These are phyloP conservation scores for Acanthopleura granulata DNA, from an alignment of 2,888 invertebrate species.

Conservation along the genomic window DNA sequence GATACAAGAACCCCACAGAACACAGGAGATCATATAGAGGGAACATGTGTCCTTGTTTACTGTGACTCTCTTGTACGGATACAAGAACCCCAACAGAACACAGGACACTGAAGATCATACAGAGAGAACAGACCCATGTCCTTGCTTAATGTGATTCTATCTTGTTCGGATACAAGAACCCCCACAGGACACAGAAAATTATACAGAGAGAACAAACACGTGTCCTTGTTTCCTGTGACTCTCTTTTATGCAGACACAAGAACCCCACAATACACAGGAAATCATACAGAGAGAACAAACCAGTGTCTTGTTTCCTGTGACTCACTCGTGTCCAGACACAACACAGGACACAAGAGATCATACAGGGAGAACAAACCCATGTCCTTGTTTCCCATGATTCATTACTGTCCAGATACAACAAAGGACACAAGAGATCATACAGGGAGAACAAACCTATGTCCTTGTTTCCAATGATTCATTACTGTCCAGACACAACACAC, in stretches of 20 bases:
- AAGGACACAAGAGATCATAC: no score
- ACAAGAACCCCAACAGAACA: no score
- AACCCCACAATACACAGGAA: constrained; percentile 71
- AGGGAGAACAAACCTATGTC: constrained; percentile 49
- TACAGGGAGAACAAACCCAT: constrained; percentile 40
- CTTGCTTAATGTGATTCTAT: constrained; percentile 17
- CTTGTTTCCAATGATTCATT: constrained; percentile 65
- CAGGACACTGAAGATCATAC: no score
- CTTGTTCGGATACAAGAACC: constrained; percentile 76
- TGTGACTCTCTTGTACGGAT: no score
- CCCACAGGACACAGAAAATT: constrained; percentile 70
- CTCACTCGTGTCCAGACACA: constrained; percentile 72
- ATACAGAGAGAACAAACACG: no score
- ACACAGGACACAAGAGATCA: constrained; percentile 52
- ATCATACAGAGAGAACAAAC: constrained; percentile 32
- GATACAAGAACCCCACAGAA: constrained; percentile 77
- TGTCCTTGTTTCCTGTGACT: no score
- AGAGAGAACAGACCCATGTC: no score
- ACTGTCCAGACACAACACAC: constrained; percentile 71
- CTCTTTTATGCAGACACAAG: no score
- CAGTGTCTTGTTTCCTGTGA: constrained; percentile 51
- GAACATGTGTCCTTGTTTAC: no score
- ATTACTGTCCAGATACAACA: constrained; percentile 73
- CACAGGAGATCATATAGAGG: no score
- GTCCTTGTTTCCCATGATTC: constrained; percentile 53